Conservation (phyloP, 2,888 invertebrate species). For the Diarsia rubi region DNA sequence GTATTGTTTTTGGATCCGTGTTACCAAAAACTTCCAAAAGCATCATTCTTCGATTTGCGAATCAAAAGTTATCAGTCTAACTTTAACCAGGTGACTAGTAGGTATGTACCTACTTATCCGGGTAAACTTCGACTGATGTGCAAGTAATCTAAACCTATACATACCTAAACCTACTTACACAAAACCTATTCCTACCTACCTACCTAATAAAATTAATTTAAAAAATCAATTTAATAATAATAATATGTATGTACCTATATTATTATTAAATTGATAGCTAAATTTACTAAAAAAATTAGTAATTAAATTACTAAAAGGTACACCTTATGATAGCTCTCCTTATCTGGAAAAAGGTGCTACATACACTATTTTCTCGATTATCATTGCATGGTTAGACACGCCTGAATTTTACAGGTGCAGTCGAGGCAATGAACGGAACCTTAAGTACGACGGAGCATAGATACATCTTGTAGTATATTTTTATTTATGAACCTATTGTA, state of each 20-base stretch:
- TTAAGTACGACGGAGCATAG: not conserved
- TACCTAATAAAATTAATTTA: too few relatives aligned
- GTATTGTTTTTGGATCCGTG: not conserved
- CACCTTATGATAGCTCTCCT: not conserved
- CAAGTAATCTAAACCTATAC: too few relatives aligned
- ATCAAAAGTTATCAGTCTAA: not conserved
- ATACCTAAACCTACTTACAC: too few relatives aligned
- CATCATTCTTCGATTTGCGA: not conserved
- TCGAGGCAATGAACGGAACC: not conserved
- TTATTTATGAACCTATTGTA: conserved; percentile 28
- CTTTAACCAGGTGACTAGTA: not conserved
- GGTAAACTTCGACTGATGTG: too few relatives aligned
- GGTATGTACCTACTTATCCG: too few relatives aligned
- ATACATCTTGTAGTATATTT: conserved; percentile 11
- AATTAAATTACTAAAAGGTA: not conserved
- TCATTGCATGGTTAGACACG: not conserved
- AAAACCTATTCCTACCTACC: too few relatives aligned
- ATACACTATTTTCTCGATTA: not conserved
- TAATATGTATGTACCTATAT: too few relatives aligned
- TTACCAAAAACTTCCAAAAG: not conserved
- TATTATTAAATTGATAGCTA: too few relatives aligned
- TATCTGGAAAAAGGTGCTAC: not conserved
- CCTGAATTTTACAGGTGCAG: not conserved
- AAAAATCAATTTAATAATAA: too few relatives aligned
- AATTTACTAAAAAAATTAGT: too few relatives aligned